These are phyloP conservation scores for Odontamblyopus rebecca DNA, from an alignment of 2,797 vertebrate genomes.

Conservation along the genomic window DNA sequence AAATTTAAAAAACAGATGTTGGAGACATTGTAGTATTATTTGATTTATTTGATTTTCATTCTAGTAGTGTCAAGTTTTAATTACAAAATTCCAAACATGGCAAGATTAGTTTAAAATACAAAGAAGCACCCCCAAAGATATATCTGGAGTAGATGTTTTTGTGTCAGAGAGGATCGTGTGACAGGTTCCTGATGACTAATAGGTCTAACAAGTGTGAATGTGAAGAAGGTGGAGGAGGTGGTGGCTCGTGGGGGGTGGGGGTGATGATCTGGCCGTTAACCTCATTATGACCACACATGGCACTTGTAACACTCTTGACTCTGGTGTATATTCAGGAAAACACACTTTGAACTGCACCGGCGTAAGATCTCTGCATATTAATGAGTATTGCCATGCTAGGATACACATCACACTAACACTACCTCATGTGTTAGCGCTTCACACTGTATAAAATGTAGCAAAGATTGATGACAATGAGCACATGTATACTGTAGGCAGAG, in stretches of 20 bases:
- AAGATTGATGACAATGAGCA: conserved; percentile 26
- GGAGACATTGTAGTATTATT: neutral
- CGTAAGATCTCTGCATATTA: conserved; percentile 5
- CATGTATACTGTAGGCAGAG: conserved; percentile 21
- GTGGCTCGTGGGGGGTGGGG: conserved; percentile 30
- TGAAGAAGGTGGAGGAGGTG: conserved; percentile 28
- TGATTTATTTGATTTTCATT: neutral
- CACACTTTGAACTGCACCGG: conserved; percentile 21
- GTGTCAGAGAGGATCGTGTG: conserved; percentile 21
- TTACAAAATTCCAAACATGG: neutral
- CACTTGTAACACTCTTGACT: conserved; percentile 24
- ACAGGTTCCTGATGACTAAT: conserved; percentile 48
- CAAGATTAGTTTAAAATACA: neutral
- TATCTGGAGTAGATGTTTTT: conserved; percentile 17
- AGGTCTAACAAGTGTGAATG: conserved; percentile 18
- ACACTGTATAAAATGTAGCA: conserved; percentile 47
- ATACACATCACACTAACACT: conserved; percentile 14
- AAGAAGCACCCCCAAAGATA: neutral
- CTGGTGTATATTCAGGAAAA: neutral
- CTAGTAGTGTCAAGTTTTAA: neutral
- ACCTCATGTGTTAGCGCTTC: conserved; percentile 24
- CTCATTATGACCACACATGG: conserved; percentile 52
- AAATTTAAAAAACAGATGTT: neutral
- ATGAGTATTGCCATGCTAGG: conserved; percentile 28
- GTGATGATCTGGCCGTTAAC: conserved; percentile 55